phyloP scores from a whole-genome alignment of 1,140 invertebrate species.

The Ostrea denselamellosa region DNA sequence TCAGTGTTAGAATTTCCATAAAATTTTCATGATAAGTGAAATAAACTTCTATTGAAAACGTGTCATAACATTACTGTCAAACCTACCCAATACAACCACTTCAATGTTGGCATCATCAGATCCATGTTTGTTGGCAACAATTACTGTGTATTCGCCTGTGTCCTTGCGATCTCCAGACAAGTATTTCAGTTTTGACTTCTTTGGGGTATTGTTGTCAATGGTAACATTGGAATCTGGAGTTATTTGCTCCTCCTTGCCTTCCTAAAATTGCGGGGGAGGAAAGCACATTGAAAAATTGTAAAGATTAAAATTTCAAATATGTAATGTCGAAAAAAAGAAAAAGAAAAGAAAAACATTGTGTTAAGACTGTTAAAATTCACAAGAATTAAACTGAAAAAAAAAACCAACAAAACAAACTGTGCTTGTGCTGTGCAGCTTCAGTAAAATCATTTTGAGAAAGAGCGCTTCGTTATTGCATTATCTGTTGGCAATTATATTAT shows the following conservation, averaged over 20 bases:
- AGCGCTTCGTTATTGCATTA: not conserved
- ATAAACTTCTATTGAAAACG: not conserved
- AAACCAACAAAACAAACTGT: too few relatives aligned
- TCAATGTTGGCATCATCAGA: constrained; percentile 95
- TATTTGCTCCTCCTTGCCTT: constrained; percentile 62
- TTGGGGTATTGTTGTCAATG: constrained; percentile 62
- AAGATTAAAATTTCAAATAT: not conserved
- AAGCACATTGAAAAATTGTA: not conserved
- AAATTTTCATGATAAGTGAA: not conserved
- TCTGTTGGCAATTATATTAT: not conserved
- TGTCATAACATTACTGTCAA: not conserved
- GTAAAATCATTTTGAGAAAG: not conserved
- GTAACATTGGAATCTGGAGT: constrained; percentile 58
- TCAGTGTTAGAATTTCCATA: not conserved
- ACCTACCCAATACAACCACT: constrained; percentile 93
- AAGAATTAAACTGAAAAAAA: not conserved
- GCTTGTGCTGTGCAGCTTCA: constrained; percentile 4
- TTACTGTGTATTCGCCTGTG: constrained; percentile 95
- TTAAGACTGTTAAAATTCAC: constrained; percentile 5
- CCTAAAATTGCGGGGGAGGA: constrained; percentile 56
- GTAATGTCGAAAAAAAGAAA: not conserved
- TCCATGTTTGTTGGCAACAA: constrained; percentile 97
- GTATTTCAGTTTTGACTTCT: constrained; percentile 85
- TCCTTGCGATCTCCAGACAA: constrained; percentile 94
- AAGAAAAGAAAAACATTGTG: not conserved